Percentiles rank a stretch among this genome's conserved stretches.
Evolutionary conservation across 2,888 invertebrate genomes (phyloP).

Genomic region (Lepidocyrtinus sp.): DNA sequence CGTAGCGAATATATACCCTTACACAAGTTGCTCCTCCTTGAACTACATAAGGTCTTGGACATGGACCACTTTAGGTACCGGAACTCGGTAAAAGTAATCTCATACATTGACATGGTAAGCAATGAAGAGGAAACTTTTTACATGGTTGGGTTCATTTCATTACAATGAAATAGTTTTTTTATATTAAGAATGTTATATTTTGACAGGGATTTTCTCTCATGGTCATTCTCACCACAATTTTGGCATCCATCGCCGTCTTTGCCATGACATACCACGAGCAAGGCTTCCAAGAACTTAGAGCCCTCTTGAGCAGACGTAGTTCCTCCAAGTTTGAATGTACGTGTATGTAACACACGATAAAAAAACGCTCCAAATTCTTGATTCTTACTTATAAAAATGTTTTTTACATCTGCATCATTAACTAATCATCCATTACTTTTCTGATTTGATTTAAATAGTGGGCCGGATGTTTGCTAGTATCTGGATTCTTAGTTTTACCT

Average conservation of each 20-base stretch:
- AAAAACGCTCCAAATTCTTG: too few relatives aligned
- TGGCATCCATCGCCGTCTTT: slow-evolving; percentile 62
- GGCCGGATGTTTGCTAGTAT: slow-evolving; percentile 61
- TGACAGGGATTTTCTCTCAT: slow-evolving; percentile 60
- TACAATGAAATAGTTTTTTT: not conserved
- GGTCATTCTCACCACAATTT: slow-evolving; percentile 61
- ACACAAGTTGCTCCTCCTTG: too few relatives aligned
- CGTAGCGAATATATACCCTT: too few relatives aligned
- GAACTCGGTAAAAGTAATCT: slow-evolving; percentile 59
- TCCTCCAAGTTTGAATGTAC: slow-evolving; percentile 52
- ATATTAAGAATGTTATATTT: not conserved
- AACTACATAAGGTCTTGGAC: too few relatives aligned
- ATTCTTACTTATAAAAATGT: too few relatives aligned
- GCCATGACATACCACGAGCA: slow-evolving; percentile 59
- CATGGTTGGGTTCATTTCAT: too few relatives aligned
- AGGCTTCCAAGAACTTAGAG: slow-evolving; percentile 62
- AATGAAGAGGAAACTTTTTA: too few relatives aligned
- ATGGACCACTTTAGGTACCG: slow-evolving; percentile 63
- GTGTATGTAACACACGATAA: not conserved
- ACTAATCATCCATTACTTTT: too few relatives aligned
- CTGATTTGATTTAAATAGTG: too few relatives aligned
- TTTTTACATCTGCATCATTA: too few relatives aligned
- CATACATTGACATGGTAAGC: slow-evolving; percentile 61
- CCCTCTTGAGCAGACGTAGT: slow-evolving; percentile 43
- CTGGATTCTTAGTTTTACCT: slow-evolving; percentile 66